Conservation (phyloP, 2,888 invertebrate genomes). For the Sesia apiformis region DNA sequence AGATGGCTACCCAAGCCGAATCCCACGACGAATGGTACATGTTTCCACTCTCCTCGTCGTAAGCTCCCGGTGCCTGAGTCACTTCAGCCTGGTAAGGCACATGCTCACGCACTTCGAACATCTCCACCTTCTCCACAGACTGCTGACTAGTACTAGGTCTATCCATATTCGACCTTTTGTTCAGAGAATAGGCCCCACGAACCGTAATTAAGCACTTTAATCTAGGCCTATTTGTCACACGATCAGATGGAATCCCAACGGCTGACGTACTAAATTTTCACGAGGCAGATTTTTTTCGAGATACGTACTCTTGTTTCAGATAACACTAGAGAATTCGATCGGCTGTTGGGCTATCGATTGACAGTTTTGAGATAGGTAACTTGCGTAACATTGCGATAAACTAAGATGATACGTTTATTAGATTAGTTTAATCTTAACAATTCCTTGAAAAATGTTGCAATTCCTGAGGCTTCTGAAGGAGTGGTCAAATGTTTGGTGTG, state of each 20-base stretch:
- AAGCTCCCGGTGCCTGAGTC: slow-evolving; percentile 49
- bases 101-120: slow-evolving; percentile 63
- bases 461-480: slow-evolving; percentile 23
- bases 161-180: slow-evolving; percentile 39
- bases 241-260: slow-evolving; percentile 28
- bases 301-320: slow-evolving; percentile 21
- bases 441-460: slow-evolving; percentile 35
- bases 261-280: slow-evolving; percentile 31
- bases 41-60: slow-evolving; percentile 57
- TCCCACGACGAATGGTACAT: slow-evolving; percentile 45
- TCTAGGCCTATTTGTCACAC: slow-evolving; percentile 11
- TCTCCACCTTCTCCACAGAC: slow-evolving; percentile 53
- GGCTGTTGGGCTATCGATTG: slow-evolving; percentile 42
- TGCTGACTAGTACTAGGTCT: slow-evolving; percentile 50
- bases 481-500: slow-evolving; percentile 11
- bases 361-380: slow-evolving; percentile 52
- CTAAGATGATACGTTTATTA: slow-evolving; percentile 28
- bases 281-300: slow-evolving; percentile 6
- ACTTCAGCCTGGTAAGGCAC: slow-evolving; percentile 63
- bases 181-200: slow-evolving; percentile 29
- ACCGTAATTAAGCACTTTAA: slow-evolving; percentile 18
- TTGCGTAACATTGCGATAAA: slow-evolving; percentile 53
- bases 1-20: slow-evolving; percentile 57
- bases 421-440: slow-evolving; percentile 38
- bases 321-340: slow-evolving; percentile 43